Evolutionary conservation across 2,888 invertebrate genomes (phyloP).

Genomic region (Didymodactylos carnosus): DNA sequence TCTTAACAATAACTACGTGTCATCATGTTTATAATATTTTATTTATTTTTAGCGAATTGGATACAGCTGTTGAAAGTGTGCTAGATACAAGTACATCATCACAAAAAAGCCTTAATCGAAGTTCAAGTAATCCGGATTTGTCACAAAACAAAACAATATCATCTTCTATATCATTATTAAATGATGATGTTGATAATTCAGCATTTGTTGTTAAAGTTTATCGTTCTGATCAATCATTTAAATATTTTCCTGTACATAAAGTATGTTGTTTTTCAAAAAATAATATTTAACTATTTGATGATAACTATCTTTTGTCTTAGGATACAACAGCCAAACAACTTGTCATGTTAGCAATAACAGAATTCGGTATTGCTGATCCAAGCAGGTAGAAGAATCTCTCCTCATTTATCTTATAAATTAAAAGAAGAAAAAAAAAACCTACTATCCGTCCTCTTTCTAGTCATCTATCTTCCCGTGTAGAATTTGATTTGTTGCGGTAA

Average conservation of each 20-base stretch:
- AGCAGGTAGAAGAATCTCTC: constrained; percentile 47
- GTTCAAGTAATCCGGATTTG: background rate
- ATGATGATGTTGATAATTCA: constrained; percentile 45
- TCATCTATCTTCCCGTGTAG: background rate
- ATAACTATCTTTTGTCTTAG: constrained; percentile 23
- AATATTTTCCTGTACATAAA: constrained; percentile 84
- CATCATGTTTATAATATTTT: background rate
- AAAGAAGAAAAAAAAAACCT: no score
- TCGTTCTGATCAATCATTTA: constrained; percentile 81
- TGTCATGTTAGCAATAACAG: constrained; percentile 83
- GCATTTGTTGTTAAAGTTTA: constrained; percentile 87
- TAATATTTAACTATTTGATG: background rate
- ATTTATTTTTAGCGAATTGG: background rate
- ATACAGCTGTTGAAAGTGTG: background rate
- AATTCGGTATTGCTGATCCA: constrained; percentile 80
- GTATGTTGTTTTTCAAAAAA: constrained; percentile 38
- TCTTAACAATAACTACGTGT: no score
- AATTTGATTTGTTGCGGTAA: background rate
- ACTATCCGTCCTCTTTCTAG: background rate
- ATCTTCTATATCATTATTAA: background rate
- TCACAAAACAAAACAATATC: background rate
- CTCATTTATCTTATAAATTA: no score
- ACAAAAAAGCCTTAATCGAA: background rate
- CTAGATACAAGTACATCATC: background rate
- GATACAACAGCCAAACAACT: constrained; percentile 53